Evolutionary conservation across 2,113 vertebrate species (phyloP).

Genomic region (Parus major): DNA sequence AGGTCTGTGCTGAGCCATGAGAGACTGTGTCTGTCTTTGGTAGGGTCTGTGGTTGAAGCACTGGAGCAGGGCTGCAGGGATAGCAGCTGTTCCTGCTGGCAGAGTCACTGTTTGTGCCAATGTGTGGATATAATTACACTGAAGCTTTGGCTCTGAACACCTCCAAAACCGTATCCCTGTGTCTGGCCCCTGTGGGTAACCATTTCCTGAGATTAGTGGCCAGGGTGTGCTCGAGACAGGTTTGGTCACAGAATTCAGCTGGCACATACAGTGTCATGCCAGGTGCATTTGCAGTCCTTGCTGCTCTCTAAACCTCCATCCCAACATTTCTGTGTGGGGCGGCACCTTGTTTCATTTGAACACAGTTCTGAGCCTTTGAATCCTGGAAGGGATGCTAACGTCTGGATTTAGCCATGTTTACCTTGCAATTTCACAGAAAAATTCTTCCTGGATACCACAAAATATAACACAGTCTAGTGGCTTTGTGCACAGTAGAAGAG

Average conservation of each 20-base stretch:
- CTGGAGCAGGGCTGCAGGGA: background rate
- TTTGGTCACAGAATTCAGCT: background rate
- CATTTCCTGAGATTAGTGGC: background rate
- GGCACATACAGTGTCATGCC: background rate
- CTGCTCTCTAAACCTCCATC: background rate
- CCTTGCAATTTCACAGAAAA: background rate
- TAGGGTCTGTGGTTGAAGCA: background rate
- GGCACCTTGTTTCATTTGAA: background rate
- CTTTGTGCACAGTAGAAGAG: background rate
- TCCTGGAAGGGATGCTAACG: background rate
- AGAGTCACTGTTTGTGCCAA: rapidly evolving
- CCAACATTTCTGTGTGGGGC: background rate
- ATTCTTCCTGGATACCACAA: background rate
- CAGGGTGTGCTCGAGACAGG: background rate
- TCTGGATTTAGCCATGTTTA: background rate
- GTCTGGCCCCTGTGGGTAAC: background rate
- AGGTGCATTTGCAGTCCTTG: rapidly evolving
- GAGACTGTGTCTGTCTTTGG: background rate
- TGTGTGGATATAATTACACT: background rate
- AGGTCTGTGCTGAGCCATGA: background rate
- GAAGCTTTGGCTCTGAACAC: background rate
- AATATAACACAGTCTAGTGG: background rate
- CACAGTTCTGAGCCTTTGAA: background rate
- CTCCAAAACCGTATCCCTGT: background rate
- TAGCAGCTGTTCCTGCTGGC: background rate